Percentiles rank a stretch among this genome's conserved stretches.
Evolutionary conservation across 2,888 invertebrate genomes (phyloP).

Genomic region (Leptinotarsa peninsularis): DNA sequence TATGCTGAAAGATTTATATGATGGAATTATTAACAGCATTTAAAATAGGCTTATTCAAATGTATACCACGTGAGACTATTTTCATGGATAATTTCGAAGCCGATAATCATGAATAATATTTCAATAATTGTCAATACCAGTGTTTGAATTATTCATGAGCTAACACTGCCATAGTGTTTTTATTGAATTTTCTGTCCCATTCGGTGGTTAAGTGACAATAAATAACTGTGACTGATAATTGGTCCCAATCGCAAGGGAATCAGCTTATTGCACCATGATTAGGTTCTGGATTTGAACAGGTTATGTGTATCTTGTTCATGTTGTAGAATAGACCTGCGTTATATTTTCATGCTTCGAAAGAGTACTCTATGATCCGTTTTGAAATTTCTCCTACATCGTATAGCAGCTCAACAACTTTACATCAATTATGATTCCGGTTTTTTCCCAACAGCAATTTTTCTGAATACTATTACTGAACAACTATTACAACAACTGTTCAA

Average conservation of each 20-base stretch:
- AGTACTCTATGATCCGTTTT: no score
- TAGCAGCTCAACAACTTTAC: no score
- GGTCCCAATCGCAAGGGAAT: background rate
- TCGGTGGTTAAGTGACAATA: background rate
- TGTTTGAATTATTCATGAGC: conserved; percentile 4
- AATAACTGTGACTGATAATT: conserved; percentile 1
- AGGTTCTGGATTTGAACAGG: no score
- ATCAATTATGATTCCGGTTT: no score
- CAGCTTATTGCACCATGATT: background rate
- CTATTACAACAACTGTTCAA: no score
- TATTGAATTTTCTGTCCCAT: conserved; percentile 6
- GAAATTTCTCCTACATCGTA: no score
- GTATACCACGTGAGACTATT: background rate
- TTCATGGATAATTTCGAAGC: conserved; percentile 3
- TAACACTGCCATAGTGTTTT: conserved; percentile 5
- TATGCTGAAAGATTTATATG: background rate
- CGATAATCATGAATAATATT: conserved; percentile 13
- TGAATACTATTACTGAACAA: no score
- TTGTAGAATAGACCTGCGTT: no score
- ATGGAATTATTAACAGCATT: background rate
- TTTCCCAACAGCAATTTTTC: no score
- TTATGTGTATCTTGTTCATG: no score
- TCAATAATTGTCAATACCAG: conserved; percentile 9
- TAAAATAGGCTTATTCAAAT: conserved; percentile 9
- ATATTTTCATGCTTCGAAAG: no score